These are phyloP conservation scores for Bursaphelenchus okinawaensis DNA, from an alignment of 2,888 invertebrate genomes.

Conservation along the genomic window DNA sequence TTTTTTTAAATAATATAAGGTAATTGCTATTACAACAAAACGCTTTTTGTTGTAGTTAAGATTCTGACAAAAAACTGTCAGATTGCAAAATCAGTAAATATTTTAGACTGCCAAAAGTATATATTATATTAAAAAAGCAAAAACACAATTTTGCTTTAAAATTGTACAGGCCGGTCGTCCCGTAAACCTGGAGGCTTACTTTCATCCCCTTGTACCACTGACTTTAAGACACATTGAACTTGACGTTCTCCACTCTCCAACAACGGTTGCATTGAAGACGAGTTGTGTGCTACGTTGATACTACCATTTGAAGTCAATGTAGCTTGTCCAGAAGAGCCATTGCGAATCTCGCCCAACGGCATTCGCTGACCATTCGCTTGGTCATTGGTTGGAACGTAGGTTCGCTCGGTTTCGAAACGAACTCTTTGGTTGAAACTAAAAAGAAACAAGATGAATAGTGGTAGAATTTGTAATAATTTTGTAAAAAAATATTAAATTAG, in stretches of 20 bases:
- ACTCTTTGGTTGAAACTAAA: conserved; percentile 33
- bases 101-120: too few relatives aligned
- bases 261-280: neutral
- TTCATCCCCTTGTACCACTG: neutral
- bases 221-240: neutral
- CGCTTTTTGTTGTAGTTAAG: too few relatives aligned
- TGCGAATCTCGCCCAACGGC: neutral
- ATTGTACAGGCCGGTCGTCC: neutral
- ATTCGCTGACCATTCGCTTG: neutral
- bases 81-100: too few relatives aligned
- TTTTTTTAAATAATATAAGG: too few relatives aligned
- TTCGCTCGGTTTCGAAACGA: conserved; percentile 51
- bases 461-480: too few relatives aligned
- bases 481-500: neutral
- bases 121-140: too few relatives aligned
- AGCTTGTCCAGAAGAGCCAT: neutral
- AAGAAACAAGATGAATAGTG: conserved; percentile 1
- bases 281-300: neutral
- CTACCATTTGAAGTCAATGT: neutral
- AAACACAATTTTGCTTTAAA: too few relatives aligned
- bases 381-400: conserved; percentile 43
- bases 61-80: too few relatives aligned
- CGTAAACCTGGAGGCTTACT: neutral
- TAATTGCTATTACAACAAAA: too few relatives aligned
- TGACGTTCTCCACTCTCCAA: neutral